Conservation (phyloP, 2,113 vertebrate genomes). For the Lichenostomus cassidix region DNA sequence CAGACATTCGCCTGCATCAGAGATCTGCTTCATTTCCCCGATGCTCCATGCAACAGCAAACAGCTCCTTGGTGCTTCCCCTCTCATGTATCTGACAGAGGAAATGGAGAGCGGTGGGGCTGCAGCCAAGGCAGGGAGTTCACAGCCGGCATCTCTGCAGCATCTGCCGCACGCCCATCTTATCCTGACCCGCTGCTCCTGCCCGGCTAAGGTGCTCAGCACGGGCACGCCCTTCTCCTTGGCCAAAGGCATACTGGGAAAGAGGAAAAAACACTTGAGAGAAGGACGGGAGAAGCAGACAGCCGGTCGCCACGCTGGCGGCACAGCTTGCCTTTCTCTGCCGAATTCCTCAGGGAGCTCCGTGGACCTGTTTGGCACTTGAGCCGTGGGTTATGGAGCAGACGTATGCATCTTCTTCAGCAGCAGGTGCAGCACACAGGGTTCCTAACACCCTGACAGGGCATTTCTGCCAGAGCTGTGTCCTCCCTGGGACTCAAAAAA, state of each 20-base stretch:
- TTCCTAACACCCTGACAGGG: background rate
- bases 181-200: background rate
- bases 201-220: background rate
- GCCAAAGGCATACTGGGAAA: background rate
- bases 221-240: background rate
- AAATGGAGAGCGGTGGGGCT: background rate
- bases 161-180: fast-evolving
- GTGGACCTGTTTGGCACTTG: background rate
- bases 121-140: background rate
- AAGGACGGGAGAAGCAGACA: background rate
- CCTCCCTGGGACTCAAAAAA: background rate
- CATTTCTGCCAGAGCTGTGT: background rate
- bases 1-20: fast-evolving
- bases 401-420: background rate
- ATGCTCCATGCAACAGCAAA: background rate
- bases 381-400: background rate
- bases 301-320: background rate
- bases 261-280: background rate
- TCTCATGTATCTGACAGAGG: background rate
- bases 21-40: background rate
- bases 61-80: background rate
- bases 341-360: background rate
- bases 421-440: background rate
- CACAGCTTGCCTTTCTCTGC: background rate
- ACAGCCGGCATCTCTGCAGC: background rate